phyloP scores from a whole-genome alignment of 2,797 vertebrate species.

The Enteromius thamalakanensis region DNA sequence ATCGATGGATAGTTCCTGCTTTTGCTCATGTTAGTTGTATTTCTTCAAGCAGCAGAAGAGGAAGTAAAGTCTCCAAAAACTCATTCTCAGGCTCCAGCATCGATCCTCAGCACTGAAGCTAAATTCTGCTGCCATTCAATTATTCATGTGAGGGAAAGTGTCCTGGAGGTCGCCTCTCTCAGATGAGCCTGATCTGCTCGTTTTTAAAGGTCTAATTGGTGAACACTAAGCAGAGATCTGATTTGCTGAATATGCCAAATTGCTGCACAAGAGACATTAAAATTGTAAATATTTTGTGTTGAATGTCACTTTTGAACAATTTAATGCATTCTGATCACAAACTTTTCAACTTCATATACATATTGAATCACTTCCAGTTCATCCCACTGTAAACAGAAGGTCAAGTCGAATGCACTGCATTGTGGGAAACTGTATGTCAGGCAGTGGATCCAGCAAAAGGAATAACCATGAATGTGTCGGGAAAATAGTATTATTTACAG shows the following conservation, averaged over 20 bases:
- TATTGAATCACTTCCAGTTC: background rate
- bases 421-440: conserved; percentile 8
- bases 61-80: conserved; percentile 62
- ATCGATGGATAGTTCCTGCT: too few species aligned
- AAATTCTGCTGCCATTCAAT: conserved; percentile 73
- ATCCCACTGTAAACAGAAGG: background rate
- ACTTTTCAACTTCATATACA: background rate
- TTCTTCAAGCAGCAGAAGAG: too few species aligned
- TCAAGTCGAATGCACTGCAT: background rate
- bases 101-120: conserved; percentile 68
- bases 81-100: conserved; percentile 63
- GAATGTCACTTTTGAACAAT: background rate
- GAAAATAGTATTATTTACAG: too few species aligned
- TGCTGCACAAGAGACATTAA: background rate
- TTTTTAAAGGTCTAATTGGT: background rate
- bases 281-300: too few species aligned
- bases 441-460: background rate
- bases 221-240: background rate
- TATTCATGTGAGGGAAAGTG: conserved; percentile 72
- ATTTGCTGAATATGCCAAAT: background rate
- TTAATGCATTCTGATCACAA: background rate
- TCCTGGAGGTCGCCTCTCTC: conserved; percentile 34
- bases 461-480: too few species aligned
- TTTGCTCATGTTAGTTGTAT: too few species aligned
- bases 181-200: background rate